Evolutionary conservation across 2,888 invertebrate species (phyloP), one percentile per base, ranked within the genome.

Genomic region (Meliscaeva auricollis): DNA sequence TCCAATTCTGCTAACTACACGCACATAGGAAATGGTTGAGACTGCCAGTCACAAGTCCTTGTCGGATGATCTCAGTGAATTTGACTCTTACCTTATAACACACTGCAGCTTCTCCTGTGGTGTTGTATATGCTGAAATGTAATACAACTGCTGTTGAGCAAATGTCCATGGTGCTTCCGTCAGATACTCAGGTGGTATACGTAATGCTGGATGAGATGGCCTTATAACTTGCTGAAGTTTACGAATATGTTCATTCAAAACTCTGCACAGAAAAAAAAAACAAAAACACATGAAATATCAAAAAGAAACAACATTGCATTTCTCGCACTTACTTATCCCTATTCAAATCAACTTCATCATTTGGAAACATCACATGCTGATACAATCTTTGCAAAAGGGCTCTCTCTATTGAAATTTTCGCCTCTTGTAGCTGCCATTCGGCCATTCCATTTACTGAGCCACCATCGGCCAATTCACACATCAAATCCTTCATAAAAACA

Each of bases 81-180:
- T n/a, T n/a, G n/a, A 4, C 9, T 2, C 87, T 88, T 87, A 92
- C 92, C 92, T 90, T 17, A 92, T 91, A 77, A 92, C 92, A 87
- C 92, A 92, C 77, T 90, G 90, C 4, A 94, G 93, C 92, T 98
- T 98, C 92, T 98, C 98, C 58, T 95, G 93, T 8, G 98, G 97
- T 7, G 98, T 97, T 92, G 97, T 96, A 92, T 97, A 98, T 8
- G 97, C 98, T 87, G 97, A 96, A 91, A 98, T 96, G 88, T 97
- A 96, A 46, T 95, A 94, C 73, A 99, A 94, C 90, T 97, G 97
- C 66, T 96, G 95, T 93, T 99, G 98, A 50, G 98, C 98, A 89
- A 98, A 97, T 38, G 97, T 96, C 98, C 97, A 99, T 15, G 99
- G 99, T 90, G 97, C 98, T 90, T 99, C 99, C 90, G 96, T 96